Conservation (phyloP, 2,113 vertebrate genomes). For the Piaya cayana region DNA sequence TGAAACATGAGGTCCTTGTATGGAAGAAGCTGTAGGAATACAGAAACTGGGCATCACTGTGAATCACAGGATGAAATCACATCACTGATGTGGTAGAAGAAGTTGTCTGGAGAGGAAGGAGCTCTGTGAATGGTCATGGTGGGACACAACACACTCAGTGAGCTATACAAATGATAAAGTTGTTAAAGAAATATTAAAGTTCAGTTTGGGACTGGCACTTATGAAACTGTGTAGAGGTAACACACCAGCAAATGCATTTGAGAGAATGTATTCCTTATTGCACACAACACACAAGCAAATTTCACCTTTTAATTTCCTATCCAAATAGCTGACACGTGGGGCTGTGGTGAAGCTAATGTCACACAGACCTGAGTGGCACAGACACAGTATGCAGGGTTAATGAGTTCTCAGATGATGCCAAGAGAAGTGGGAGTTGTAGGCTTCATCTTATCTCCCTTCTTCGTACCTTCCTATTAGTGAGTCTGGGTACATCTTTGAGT, state of each 20-base stretch:
- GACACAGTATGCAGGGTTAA: accelerated
- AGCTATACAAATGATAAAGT: neutral
- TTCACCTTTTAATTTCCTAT: neutral
- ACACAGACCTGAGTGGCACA: neutral
- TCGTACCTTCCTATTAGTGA: neutral
- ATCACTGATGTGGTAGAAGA: neutral
- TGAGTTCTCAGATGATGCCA: neutral
- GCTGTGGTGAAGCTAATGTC: neutral
- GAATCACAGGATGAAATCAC: neutral
- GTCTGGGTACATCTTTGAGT: neutral
- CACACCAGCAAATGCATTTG: neutral
- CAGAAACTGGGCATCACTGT: neutral
- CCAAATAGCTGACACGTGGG: neutral
- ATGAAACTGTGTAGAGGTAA: neutral
- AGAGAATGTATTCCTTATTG: neutral
- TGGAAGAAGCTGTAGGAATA: neutral
- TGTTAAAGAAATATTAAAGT: neutral
- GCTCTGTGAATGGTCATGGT: accelerated
- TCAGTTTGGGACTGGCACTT: neutral
- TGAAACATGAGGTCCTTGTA: neutral
- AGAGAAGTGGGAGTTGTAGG: neutral
- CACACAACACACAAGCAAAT: neutral
- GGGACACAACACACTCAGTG: neutral
- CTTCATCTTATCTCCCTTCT: neutral
- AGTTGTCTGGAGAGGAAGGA: neutral